These are phyloP conservation scores for Furcula furcula DNA, from an alignment of 2,888 invertebrate species.

Conservation along the genomic window DNA sequence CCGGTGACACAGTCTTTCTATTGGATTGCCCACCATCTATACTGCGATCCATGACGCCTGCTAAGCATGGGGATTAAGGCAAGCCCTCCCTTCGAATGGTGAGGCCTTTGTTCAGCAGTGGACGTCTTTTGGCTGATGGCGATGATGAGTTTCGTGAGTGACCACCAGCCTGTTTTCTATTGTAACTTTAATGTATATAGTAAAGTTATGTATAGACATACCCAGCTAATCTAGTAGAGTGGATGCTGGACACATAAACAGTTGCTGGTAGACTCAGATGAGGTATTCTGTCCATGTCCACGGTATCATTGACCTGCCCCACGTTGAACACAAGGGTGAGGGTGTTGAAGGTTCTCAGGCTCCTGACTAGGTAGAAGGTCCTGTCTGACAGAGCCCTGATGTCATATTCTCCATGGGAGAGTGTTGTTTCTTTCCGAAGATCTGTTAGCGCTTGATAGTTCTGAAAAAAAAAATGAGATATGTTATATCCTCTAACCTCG, in stretches of 20 bases:
- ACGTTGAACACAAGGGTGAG: conserved; percentile 79
- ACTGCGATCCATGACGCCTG: too few species aligned
- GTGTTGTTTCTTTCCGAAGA: conserved; percentile 67
- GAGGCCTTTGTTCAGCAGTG: too few species aligned
- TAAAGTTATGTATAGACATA: too few species aligned
- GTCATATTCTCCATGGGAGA: conserved; percentile 64
- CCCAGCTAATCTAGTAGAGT: conserved; percentile 49
- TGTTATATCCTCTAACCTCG: too few species aligned
- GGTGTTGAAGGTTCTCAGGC: conserved; percentile 46
- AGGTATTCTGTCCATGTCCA: conserved; percentile 54
- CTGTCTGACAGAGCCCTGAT: conserved; percentile 61
- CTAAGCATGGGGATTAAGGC: too few species aligned
- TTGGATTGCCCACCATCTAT: too few species aligned
- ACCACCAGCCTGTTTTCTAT: too few species aligned
- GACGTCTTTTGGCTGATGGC: too few species aligned
- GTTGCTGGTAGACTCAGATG: conserved; percentile 40
- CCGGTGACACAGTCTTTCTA: too few species aligned
- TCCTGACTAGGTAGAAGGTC: conserved; percentile 51
- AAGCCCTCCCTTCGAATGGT: too few species aligned
- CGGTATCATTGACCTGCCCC: conserved; percentile 49
- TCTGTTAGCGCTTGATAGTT: conserved; percentile 79
- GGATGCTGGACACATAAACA: conserved; percentile 53
- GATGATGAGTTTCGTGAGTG: too few species aligned
- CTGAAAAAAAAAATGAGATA: conserved; percentile 45
- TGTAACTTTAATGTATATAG: too few species aligned